Base-by-base conservation (phyloP, 2,888 invertebrate genomes). In the Pammene fasciana region DNA sequence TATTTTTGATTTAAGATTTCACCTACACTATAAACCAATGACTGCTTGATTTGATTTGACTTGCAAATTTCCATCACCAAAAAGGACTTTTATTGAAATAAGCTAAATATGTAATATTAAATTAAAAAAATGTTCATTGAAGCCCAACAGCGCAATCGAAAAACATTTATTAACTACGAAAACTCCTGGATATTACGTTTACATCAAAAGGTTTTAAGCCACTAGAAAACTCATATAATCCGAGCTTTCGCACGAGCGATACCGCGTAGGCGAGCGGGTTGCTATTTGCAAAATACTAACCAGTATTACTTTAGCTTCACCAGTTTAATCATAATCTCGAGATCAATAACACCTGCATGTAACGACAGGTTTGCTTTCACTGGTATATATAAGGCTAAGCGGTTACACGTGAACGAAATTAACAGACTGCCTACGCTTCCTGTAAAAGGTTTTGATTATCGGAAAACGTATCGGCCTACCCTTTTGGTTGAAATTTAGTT, bases 391-490 rank as follows among this genome's bases (percentile, higher is more conserved):
- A 5, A 34, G 34, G 26, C 26, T 13, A 13, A 52, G 4, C 5
- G 26, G 34, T 26, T 16, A 54, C 9, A 54, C 14, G 54, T 50
- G 36, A 26, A 36, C 52, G 45, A 52, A 45, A 57, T 57, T 4
- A 14, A 11, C 45, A 46, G 45, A 14, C 57, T 18, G 18, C 68
- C 68, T 59, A 65, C 64, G 52, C 62, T 3, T 36, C 45, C 16
- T 11, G 14, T 41, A 26, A 55, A 61, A 46, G 36, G 61, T 14
- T 56, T 36, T 41, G 41, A 41, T 43, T 67, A 48, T 48, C 46
- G 61, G 45, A 36, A 54, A 62, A 56, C 61, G 16, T 55, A 2
- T 18, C 46, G 46, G 46, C 26, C 43, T 14, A 13, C 48, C 67
- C 46, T 46, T 61, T 61, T 16, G 11, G 16, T 14, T 18, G 6